These are phyloP conservation scores for Otus sunia DNA, from an alignment of 2,113 vertebrate species.

Conservation along the genomic window DNA sequence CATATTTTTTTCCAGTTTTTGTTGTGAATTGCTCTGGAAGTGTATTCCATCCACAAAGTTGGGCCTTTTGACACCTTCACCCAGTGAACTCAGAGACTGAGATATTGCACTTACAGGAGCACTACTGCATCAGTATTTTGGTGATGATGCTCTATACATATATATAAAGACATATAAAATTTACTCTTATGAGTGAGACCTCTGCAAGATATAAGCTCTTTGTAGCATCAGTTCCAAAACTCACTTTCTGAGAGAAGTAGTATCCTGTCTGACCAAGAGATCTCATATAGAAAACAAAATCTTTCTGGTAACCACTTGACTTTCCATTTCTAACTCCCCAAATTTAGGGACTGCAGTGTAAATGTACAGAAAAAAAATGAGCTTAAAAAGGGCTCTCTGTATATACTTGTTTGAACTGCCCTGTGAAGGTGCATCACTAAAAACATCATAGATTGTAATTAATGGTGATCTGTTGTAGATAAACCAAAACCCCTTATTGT, in stretches of 20 bases:
- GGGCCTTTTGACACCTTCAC: background rate
- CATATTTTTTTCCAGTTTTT: background rate
- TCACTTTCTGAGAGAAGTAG: background rate
- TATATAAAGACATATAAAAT: background rate
- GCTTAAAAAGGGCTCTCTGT: background rate
- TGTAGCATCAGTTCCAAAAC: background rate
- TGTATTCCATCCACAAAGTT: background rate
- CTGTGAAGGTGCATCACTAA: background rate
- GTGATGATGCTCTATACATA: background rate
- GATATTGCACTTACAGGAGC: background rate
- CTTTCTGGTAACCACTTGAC: background rate
- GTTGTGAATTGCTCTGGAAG: background rate
- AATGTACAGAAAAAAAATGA: background rate
- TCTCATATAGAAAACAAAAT: background rate
- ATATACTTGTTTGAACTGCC: background rate
- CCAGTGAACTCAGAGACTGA: background rate
- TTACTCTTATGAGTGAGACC: background rate
- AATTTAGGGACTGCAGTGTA: background rate
- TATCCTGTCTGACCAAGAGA: background rate
- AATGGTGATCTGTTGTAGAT: background rate
- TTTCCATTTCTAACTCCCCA: background rate
- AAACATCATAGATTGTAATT: background rate
- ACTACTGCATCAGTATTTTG: background rate
- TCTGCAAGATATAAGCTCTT: background rate
- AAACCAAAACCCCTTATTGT: background rate